phyloP scores from a whole-genome alignment of 1,140 invertebrate genomes.

The Calycopis cecrops region DNA sequence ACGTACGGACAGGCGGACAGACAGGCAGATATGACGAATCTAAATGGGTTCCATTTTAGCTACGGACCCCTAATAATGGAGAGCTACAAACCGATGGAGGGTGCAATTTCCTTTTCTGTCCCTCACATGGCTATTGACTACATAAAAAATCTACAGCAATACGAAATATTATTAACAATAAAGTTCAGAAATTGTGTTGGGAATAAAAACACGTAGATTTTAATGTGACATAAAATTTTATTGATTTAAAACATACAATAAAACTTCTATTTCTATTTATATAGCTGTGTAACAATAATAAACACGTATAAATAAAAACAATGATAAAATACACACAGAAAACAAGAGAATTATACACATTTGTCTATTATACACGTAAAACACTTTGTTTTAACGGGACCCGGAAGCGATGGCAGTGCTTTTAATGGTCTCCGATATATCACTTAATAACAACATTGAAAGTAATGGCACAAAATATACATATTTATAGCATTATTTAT shows the following conservation, averaged over 20 bases:
- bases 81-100: too few relatives aligned
- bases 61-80: too few relatives aligned
- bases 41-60: too few relatives aligned
- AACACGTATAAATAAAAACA: constrained; percentile 7
- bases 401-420: constrained; percentile 8
- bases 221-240: constrained; percentile 12
- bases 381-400: background rate
- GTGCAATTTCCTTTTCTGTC: too few relatives aligned
- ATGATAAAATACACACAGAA: background rate
- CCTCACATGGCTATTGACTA: too few relatives aligned
- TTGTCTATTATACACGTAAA: background rate
- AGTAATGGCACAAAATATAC: background rate
- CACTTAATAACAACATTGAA: background rate
- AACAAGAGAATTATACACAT: background rate
- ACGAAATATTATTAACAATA: too few relatives aligned
- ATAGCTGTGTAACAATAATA: constrained; percentile 3
- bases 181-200: too few relatives aligned
- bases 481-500: too few relatives aligned
- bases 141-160: too few relatives aligned
- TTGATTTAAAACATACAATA: constrained; percentile 8
- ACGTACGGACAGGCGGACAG: too few relatives aligned
- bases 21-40: too few relatives aligned
- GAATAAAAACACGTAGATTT: background rate
- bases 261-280: constrained; percentile 8
- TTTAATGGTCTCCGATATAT: background rate